Conservation (phyloP, 2,888 invertebrate genomes). For the Apeira syringaria region DNA sequence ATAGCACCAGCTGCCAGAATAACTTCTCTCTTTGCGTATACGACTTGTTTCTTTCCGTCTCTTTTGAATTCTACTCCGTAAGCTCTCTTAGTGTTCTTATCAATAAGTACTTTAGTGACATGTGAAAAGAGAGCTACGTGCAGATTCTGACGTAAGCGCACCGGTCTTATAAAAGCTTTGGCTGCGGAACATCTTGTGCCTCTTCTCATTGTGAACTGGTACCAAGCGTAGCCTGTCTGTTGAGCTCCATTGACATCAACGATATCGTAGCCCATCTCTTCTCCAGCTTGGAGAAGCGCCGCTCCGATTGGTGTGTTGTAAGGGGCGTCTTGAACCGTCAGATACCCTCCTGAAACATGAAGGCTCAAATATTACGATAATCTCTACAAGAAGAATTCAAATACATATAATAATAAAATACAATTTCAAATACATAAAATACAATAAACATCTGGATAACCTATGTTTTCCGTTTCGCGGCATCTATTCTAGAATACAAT, state of each 20-base stretch:
- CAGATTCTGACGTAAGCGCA: constrained; percentile 90
- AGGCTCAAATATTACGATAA: background rate
- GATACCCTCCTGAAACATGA: constrained; percentile 86
- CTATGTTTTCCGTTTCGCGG: too few species aligned
- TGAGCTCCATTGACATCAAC: constrained; percentile 93
- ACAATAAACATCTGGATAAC: too few species aligned
- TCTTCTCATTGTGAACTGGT: constrained; percentile 94
- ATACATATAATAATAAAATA: too few species aligned
- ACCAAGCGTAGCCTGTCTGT: constrained; percentile 94
- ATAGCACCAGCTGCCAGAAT: constrained; percentile 95
- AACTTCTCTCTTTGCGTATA: constrained; percentile 90
- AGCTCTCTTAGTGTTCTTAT: constrained; percentile 88
- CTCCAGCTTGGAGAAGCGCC: constrained; percentile 94
- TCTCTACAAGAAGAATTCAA: too few species aligned
- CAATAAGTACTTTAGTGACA: constrained; percentile 90
- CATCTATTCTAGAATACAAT: too few species aligned
- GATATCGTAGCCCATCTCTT: constrained; percentile 95
- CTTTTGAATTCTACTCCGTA: constrained; percentile 92
- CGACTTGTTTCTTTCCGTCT: constrained; percentile 84
- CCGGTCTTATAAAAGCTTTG: constrained; percentile 93
- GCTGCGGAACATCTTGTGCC: constrained; percentile 93
- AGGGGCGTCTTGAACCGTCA: constrained; percentile 90
- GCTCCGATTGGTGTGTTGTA: constrained; percentile 93
- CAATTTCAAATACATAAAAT: too few species aligned
- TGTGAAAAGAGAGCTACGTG: constrained; percentile 92